Evolutionary conservation across 2,888 invertebrate genomes (phyloP).

Genomic region (Acanthoscelides obtectus): DNA sequence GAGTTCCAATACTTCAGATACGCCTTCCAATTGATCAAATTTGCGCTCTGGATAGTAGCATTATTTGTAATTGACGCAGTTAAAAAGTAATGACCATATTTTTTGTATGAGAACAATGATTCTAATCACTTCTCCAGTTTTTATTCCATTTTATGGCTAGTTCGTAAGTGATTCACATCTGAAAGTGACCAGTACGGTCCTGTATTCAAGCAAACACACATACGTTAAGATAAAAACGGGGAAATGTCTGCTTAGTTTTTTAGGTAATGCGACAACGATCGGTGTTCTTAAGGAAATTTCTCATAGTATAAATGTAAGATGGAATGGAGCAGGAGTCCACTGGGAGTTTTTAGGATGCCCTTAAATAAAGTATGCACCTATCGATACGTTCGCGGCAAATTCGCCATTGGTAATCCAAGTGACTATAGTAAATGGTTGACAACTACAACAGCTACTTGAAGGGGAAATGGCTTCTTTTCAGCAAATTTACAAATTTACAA

Average conservation of each 20-base stretch:
- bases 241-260: background rate
- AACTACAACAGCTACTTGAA: background rate
- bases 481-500: too few relatives aligned
- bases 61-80: too few relatives aligned
- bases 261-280: background rate
- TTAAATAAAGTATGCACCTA: background rate
- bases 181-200: background rate
- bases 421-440: background rate
- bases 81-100: too few relatives aligned
- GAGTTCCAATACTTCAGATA: too few relatives aligned
- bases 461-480: background rate
- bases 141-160: too few relatives aligned
- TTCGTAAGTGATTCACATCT: too few relatives aligned
- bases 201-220: background rate
- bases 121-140: too few relatives aligned
- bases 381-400: background rate
- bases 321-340: background rate
- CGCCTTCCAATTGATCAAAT: too few relatives aligned
- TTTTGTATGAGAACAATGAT: too few relatives aligned
- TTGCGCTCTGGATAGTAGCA: too few relatives aligned
- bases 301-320: background rate
- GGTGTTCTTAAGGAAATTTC: background rate
- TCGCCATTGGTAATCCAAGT: background rate
- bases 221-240: background rate
- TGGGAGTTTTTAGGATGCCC: background rate